Evolutionary conservation across 37 sponge, comb jelly and placozoan genomes (phyloP), one percentile per base, ranked within the genome.

Genomic region (Trichoplax adhaerens): DNA sequence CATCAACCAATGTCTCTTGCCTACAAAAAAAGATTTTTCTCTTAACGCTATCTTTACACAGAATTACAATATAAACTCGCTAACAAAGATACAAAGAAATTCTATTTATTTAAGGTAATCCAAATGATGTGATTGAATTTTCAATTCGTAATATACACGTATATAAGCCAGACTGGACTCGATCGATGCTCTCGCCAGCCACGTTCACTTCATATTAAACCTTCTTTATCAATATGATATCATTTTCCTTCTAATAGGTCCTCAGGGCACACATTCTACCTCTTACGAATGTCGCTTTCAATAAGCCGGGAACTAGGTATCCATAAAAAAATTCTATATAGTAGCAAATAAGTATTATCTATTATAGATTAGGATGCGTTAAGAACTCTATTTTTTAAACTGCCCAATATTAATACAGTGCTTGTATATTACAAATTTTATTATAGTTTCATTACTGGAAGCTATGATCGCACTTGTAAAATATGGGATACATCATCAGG

Each of bases 401-500:
- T 29, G 29, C 29, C 29, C 29, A 29, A 29, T 29, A 29, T 29
- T 29, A 29, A 29, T 29, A 29, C 29, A 29, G 29, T 29, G 29
- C 29, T 29, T 29, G 29, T 29, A 29, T 29, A 29, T 29, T 29
- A 29, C 29, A 29, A 29, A 29, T 29, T 29, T 29, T 29, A 29
- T 29, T 29, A 29, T 58, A 85, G 79, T 53, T 89, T 89, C 81
- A 89, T 87, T 49, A 87, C 91, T 57, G 97, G 97, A 1, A 95
- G 97, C 77, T 95, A 95, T 70, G 97, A 95, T 56, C 65, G 97
- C 47, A 95, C 97, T 52, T 95, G 97, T 61, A 95, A 95, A 66
- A 82, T 97, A 53, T 97, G 99, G 99, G 93, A 91, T 71, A 88
- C 92, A 3, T 61, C 49, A 53, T 77, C 83, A 12, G 99, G 93